Evolutionary conservation across 92 coral and sea anemone genomes (phyloP), one percentile per base, ranked within the genome.

Genomic region (Epizoanthus fatuus): DNA sequence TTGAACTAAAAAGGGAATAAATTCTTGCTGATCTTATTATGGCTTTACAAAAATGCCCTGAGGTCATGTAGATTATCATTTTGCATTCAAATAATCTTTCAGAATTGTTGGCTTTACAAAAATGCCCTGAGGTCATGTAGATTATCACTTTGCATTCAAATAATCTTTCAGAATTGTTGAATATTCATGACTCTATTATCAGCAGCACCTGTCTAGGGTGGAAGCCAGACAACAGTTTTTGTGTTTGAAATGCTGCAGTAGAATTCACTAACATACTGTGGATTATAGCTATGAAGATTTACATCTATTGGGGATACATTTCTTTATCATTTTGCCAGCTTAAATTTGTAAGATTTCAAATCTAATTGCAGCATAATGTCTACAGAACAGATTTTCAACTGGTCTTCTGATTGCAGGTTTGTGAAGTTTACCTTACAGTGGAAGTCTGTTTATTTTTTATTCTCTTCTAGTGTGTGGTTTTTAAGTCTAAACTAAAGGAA

Each of bases 181-280:
- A 59, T 77, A 77, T 77, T 77, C 17, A 77, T 77, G 7, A 60
- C n/a, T 49, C 39, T 20, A 16, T 40, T 77, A 74, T 40, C 4
- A 77, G 55, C 54, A 60, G 17, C 82, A 77, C 82, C 82, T 77
- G 82, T 69, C 82, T 25, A 10, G 71, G 68, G 71, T 77, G 82
- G 82, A 11, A 40, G 42, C 70, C 45, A 42, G 45, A 59, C 58
- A 49, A 49, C 53, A 77, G 44, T 60, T 77, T 76, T 10, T 7
- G 4, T 40, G 53, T 25, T 59, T 60, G 42, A 62, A 49, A 77
- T 20, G 44, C 82, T 59, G 22, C 20, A 10, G 16, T 77, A 59
- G 20, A 32, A 74, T 74, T 54, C 20, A 19, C 62, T 13, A 55
- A 62, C 29, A 77, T 32, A 77, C 19, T 12, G 58, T 20, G 64